A percentile compares a stretch with the other conserved stretches of the same genome.
Evolutionary conservation across 2,113 vertebrate genomes (phyloP).

Genomic region (Zosterops pallidus): DNA sequence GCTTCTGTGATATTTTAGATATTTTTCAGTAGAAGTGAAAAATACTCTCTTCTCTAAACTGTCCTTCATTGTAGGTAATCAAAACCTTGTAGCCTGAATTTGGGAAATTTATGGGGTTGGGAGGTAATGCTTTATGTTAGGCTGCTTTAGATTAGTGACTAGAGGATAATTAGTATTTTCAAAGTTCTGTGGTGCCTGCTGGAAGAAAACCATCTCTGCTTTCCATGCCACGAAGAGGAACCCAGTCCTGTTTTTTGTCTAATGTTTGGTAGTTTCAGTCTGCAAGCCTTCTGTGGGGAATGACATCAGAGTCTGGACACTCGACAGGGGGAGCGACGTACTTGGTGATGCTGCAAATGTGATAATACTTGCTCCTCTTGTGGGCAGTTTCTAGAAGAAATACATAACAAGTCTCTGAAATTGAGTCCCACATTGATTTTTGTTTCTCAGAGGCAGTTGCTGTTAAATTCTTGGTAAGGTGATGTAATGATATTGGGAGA

Average conservation of each 20-base stretch:
- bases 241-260: neutral
- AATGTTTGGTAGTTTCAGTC: neutral
- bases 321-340: fast-evolving
- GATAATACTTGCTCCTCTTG: neutral
- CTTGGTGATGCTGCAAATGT: neutral
- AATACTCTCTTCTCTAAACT: neutral
- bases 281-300: neutral
- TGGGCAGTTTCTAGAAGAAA: neutral
- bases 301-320: neutral
- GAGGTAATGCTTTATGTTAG: neutral
- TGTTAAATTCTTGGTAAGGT: neutral
- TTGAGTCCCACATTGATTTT: neutral
- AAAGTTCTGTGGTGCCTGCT: neutral
- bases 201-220: neutral
- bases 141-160: neutral
- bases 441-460: neutral
- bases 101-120: neutral
- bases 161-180: neutral
- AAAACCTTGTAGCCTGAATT: neutral
- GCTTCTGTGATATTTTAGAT: neutral
- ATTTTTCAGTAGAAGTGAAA: neutral
- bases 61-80: neutral
- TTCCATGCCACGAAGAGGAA: fast-evolving
- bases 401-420: neutral
- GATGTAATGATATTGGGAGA: neutral